A percentile compares a stretch with the other conserved stretches of the same genome.
phyloP scores from a whole-genome alignment of 2,797 vertebrate species.

The Spinus pinus region DNA sequence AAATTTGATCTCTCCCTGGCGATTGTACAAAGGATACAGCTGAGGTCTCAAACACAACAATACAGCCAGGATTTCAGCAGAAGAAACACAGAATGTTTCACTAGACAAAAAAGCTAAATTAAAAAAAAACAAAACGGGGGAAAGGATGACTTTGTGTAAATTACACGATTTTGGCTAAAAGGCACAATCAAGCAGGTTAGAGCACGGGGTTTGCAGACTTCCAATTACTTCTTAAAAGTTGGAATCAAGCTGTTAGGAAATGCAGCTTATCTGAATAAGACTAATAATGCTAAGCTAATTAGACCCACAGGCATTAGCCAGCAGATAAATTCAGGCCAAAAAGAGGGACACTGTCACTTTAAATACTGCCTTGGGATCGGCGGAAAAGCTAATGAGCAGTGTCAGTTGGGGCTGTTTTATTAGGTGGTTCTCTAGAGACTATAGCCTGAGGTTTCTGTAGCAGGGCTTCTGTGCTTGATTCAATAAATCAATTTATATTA shows the following conservation, averaged over 20 bases:
- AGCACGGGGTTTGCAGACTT: conserved; percentile 43
- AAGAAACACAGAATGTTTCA: background rate
- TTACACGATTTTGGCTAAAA: conserved; percentile 65
- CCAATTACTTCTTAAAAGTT: conserved; percentile 72
- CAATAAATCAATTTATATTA: conserved; percentile 79
- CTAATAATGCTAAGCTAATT: conserved; percentile 73
- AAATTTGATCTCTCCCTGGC: conserved; percentile 70
- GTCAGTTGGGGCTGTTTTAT: conserved; percentile 76
- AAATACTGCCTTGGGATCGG: conserved; percentile 72
- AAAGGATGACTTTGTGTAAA: conserved; percentile 33
- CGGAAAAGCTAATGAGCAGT: conserved; percentile 74
- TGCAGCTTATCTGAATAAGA: conserved; percentile 67
- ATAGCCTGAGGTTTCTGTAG: conserved; percentile 69
- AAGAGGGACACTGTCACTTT: conserved; percentile 76
- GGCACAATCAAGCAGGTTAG: conserved; percentile 36
- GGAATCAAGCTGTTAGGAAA: conserved; percentile 73
- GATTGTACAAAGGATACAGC: conserved; percentile 35
- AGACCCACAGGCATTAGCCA: conserved; percentile 63
- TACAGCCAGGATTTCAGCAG: background rate
- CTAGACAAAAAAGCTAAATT: conserved; percentile 31
- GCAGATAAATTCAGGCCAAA: conserved; percentile 68
- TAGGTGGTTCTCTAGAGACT: conserved; percentile 68
- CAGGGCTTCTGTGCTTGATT: conserved; percentile 69
- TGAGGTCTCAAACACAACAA: conserved; percentile 18
- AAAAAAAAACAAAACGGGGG: background rate